Evolutionary conservation across 2,888 invertebrate species (phyloP), one percentile per base, ranked within the genome.

Genomic region (Rotaria magnacalcarata): DNA sequence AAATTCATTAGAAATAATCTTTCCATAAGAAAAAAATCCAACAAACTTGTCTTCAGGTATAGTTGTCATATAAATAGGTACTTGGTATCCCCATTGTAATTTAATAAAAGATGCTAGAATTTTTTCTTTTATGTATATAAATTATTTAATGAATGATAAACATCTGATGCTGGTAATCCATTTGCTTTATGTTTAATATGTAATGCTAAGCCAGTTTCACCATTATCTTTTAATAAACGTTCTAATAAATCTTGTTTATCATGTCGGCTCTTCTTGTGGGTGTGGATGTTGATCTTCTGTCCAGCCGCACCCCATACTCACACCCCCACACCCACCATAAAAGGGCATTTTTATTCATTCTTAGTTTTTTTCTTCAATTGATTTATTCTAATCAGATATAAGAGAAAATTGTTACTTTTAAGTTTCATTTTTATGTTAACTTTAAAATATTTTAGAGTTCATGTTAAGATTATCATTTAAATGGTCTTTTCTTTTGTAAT

Each of bases 231-330:
- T 67, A 67, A 67, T 67, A 97, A 92, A 91, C 94, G 94, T 89
- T 98, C 97, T 87, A 98, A 92, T 86, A 95, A 91, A 52, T 95
- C 94, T 88, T 94, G 94, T 90, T 94, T 95, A 89, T 97, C 96
- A 91, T 98, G 97, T 0, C 98, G 94, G 21, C 98, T 93, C 91
- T 96, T 96, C 89, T n/a, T n/a, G n/a, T n/a, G n/a, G n/a, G n/a
- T n/a, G n/a, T n/a, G n/a, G n/a, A n/a, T n/a, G n/a, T n/a, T n/a
- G n/a, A n/a, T n/a, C n/a, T n/a, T n/a, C n/a, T n/a, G n/a, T n/a
- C n/a, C n/a, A n/a, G n/a, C n/a, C n/a, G n/a, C n/a, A n/a, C n/a
- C n/a, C n/a, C n/a, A n/a, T n/a, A n/a, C n/a, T n/a, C n/a, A n/a
- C n/a, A n/a, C n/a, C n/a, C n/a, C n/a, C n/a, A n/a, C n/a, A n/a